Base-by-base conservation (phyloP, 2,113 vertebrate genomes). In the Dendrocopos noguchii region DNA sequence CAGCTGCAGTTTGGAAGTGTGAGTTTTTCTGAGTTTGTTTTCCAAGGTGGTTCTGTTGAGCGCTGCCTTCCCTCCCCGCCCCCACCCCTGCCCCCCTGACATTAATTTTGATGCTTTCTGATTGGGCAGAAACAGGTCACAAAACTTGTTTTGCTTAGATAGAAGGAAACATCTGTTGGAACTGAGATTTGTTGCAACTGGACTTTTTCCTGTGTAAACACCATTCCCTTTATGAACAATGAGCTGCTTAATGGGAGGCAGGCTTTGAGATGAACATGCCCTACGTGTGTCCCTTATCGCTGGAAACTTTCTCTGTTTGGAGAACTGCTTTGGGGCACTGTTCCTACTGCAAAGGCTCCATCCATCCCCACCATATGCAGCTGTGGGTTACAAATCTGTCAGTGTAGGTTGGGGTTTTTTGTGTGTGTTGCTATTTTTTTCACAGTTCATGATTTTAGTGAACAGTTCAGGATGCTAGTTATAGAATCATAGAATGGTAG, bases 81-180 rank as follows among this genome's bases (percentile, higher is more conserved):
- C 50, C 50, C 50, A 18, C 47, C 31, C 2, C 10, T 24, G 13
- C 18, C 42, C 42, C 42, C 42, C 50, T n/a, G 84, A 24, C 94
- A 86, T 76, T 89, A 90, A 74, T 52, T 84, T 82, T 87, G 25
- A 72, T 65, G 34, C 20, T 67, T 92, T 91, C 46, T 72, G 24
- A n/a, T 75, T 67, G 68, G 57, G 57, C 71, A 95, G 84, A 84
- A 93, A 55, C 6, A 4, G 64, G 39, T 82, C 15, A 34, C 71
- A 85, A 85, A 90, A 71, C 75, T 82, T 94, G 79, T 93, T 97
- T 97, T 95, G 94, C 87, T 96, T 93, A 77, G 96, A 97, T 85
- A 97, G 85, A 96, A 97, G 97, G 97, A 98, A 98, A 98, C 97
- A 97, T 97, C 96, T 98, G 97, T 87, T 82, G 88, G 57, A 96